Conservation (phyloP, 2,797 vertebrate species). For the Rhincodon typus region DNA sequence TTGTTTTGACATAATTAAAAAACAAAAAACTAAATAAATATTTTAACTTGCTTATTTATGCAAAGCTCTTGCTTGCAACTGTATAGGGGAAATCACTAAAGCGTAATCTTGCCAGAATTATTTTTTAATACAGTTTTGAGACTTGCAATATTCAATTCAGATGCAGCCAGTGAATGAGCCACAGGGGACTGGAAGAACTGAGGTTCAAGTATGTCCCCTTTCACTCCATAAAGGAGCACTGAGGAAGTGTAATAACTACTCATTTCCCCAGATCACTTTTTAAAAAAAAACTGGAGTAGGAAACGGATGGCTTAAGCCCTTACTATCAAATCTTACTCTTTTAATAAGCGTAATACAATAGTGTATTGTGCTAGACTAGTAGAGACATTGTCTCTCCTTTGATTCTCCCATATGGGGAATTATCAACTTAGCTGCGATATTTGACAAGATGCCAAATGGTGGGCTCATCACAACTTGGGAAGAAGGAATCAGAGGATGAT, state of each 20-base stretch:
- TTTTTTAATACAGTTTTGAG: slow-evolving; percentile 21
- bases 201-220: background rate
- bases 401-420: background rate
- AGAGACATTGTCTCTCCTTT: background rate
- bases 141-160: slow-evolving; percentile 33
- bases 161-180: slow-evolving; percentile 27
- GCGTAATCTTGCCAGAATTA: slow-evolving; percentile 11
- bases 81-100: background rate
- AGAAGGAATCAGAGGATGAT: background rate
- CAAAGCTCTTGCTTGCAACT: slow-evolving; percentile 10
- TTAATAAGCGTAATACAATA: background rate
- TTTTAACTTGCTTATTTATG: slow-evolving; percentile 3
- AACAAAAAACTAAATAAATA: slow-evolving; percentile 23
- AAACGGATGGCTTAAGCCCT: background rate
- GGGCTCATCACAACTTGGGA: background rate
- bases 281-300: background rate
- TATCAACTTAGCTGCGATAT: background rate
- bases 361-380: background rate
- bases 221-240: background rate
- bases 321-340: background rate
- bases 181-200: background rate
- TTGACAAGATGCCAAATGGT: background rate
- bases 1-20: slow-evolving; percentile 11
- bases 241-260: background rate
- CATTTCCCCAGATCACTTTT: background rate